These are phyloP conservation scores for Muricea muricata DNA, from an alignment of 92 coral and sea anemone genomes.

Conservation along the genomic window DNA sequence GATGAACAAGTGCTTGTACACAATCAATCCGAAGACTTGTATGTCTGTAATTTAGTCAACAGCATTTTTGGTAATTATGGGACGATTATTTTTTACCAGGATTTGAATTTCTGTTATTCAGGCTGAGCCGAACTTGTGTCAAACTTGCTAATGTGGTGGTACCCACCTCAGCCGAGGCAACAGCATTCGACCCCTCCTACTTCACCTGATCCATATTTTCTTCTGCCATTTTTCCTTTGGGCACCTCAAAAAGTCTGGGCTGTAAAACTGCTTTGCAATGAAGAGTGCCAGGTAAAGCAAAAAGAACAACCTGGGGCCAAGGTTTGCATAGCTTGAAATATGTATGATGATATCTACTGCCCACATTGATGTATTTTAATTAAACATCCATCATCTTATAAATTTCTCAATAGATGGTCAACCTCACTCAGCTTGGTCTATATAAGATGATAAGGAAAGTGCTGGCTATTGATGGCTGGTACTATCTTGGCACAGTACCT, in stretches of 20 bases:
- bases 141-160: slow-evolving; percentile 45
- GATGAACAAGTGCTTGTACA: not conserved
- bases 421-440: slow-evolving; percentile 17
- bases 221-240: slow-evolving; percentile 47
- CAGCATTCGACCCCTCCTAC: slow-evolving; percentile 35
- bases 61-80: no score
- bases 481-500: slow-evolving; percentile 33
- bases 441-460: slow-evolving; percentile 31
- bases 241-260: slow-evolving; percentile 54
- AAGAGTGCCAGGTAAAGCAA: slow-evolving; percentile 32
- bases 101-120: not conserved
- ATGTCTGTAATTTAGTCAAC: not conserved
- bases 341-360: not conserved
- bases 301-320: slow-evolving; percentile 13
- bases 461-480: slow-evolving; percentile 32
- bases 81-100: not conserved
- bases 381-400: not conserved
- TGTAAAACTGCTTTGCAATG: slow-evolving; percentile 1
- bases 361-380: not conserved
- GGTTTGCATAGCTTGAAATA: not conserved
- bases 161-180: slow-evolving; percentile 48
- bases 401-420: not conserved
- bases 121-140: slow-evolving; percentile 1
- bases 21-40: not conserved
- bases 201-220: slow-evolving; percentile 27